Evolutionary conservation across 2,113 vertebrate species (phyloP).

Genomic region (Amazona guildingii): DNA sequence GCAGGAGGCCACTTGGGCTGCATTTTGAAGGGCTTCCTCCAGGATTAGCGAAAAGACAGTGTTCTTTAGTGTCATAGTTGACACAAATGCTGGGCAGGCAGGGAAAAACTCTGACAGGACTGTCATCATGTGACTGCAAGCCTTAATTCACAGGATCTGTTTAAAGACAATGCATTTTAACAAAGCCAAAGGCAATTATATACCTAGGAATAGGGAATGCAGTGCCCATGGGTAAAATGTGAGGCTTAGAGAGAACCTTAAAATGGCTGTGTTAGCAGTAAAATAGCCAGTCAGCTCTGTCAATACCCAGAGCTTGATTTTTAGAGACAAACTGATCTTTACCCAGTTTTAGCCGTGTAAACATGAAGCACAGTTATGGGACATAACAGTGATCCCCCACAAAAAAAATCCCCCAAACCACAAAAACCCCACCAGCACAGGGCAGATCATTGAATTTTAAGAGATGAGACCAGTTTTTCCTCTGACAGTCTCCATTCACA

Average conservation of each 20-base stretch:
- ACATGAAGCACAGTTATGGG: neutral
- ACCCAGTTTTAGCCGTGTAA: neutral
- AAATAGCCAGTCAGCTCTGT: neutral
- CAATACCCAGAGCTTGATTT: neutral
- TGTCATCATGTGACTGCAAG: neutral
- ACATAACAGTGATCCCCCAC: neutral
- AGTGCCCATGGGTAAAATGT: neutral
- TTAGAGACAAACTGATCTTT: neutral
- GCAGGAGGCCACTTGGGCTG: neutral
- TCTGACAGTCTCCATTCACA: neutral
- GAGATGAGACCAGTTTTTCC: neutral
- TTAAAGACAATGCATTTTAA: neutral
- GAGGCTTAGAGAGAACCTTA: neutral
- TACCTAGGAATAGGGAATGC: neutral
- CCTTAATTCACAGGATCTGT: neutral
- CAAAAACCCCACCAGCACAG: neutral
- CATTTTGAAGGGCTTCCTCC: neutral
- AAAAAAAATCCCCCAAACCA: neutral
- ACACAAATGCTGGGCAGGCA: neutral
- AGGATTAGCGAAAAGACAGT: neutral
- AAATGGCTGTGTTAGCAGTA: neutral
- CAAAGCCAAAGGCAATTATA: neutral
- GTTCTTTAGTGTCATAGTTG: neutral
- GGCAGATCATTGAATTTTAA: neutral
- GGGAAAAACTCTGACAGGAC: neutral